phyloP scores from a whole-genome alignment of 1,140 invertebrate genomes.

The Diabrotica virgifera region DNA sequence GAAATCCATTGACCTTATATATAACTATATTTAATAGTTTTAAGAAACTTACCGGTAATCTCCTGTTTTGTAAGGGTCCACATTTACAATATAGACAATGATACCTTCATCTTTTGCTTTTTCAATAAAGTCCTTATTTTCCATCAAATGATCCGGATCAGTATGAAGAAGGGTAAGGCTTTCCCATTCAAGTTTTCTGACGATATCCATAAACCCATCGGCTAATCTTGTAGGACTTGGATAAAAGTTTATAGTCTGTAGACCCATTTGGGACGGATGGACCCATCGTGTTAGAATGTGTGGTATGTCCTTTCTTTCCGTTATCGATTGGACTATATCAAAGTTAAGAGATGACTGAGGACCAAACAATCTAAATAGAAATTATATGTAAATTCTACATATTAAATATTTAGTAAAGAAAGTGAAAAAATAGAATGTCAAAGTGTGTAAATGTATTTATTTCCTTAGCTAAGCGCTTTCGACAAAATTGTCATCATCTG shows the following conservation, averaged over 20 bases:
- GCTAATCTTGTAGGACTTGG: constrained; percentile 71
- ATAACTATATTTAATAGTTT: too few species aligned
- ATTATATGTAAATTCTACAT: too few species aligned
- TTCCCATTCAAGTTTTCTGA: constrained; percentile 75
- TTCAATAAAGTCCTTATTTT: constrained; percentile 72
- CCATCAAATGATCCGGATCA: constrained; percentile 67
- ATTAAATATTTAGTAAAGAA: too few species aligned
- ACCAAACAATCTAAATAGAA: constrained; percentile 5
- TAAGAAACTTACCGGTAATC: constrained; percentile 22
- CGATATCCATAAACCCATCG: constrained; percentile 69
- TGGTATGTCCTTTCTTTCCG: constrained; percentile 78
- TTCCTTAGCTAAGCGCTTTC: too few species aligned
- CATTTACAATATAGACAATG: constrained; percentile 24
- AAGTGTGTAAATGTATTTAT: too few species aligned
- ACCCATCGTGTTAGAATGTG: constrained; percentile 74
- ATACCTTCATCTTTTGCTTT: constrained; percentile 59
- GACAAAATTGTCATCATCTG: too few species aligned
- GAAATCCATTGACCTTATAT: too few species aligned
- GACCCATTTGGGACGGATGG: constrained; percentile 52
- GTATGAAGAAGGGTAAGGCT: constrained; percentile 87
- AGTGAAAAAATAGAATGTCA: too few species aligned
- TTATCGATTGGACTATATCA: constrained; percentile 60
- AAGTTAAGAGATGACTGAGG: constrained; percentile 38
- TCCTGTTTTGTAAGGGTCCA: constrained; percentile 23
- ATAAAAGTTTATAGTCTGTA: constrained; percentile 75